phyloP scores from a whole-genome alignment of 2,797 vertebrate species.

The Brotula barbata region DNA sequence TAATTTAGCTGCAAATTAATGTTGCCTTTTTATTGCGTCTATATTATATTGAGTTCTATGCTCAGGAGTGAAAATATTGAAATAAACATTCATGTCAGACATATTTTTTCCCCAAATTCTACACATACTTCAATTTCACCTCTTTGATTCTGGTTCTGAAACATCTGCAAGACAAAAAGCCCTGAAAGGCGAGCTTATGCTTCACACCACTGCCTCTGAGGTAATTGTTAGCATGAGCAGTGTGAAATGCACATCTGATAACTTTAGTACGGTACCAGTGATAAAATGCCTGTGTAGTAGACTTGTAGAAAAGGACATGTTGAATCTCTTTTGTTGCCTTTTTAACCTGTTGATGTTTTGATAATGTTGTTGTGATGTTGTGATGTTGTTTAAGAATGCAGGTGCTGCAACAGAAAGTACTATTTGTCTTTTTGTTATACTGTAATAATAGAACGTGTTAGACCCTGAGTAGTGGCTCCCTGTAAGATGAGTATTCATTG shows the following conservation, averaged over 20 bases:
- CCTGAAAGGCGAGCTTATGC: conserved; percentile 28
- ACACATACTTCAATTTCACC: conserved; percentile 66
- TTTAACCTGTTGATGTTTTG: conserved; percentile 1
- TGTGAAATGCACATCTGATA: conserved; percentile 29
- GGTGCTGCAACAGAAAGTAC: conserved; percentile 9
- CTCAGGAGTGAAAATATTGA: conserved; percentile 20
- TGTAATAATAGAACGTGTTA: conserved; percentile 8
- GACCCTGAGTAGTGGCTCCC: neutral
- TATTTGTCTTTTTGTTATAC: conserved; percentile 6
- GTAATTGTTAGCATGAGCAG: conserved; percentile 18
- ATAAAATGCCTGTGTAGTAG: conserved; percentile 22
- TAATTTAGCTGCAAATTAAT: conserved; percentile 5
- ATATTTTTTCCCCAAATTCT: conserved; percentile 63
- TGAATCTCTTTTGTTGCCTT: neutral
- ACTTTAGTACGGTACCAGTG: conserved; percentile 14
- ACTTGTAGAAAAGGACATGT: conserved; percentile 4
- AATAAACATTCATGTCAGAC: conserved; percentile 44
- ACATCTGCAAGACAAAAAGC: conserved; percentile 49
- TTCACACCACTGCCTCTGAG: conserved; percentile 23
- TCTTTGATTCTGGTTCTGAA: conserved; percentile 48
- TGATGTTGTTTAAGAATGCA: conserved; percentile 1
- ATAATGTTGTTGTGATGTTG: neutral
- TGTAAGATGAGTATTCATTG: conserved; percentile 47
- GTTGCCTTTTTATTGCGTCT: conserved; percentile 5
- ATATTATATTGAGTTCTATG: conserved; percentile 15